Evolutionary conservation across 2,888 invertebrate genomes (phyloP), one percentile per base, ranked within the genome.

Genomic region (Luperina nickerlii): DNA sequence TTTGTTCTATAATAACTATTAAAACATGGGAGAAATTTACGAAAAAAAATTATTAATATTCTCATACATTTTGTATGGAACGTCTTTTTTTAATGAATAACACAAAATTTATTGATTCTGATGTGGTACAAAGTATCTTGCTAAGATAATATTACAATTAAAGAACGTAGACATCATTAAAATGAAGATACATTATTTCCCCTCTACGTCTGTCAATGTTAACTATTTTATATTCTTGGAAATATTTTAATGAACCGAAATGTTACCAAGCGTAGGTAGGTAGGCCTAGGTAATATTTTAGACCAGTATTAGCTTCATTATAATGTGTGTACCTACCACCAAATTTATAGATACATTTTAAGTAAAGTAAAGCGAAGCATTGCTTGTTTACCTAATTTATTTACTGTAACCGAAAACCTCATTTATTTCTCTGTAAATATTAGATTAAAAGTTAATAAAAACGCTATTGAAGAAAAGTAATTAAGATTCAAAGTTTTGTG

Each of bases 161-260:
- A 27, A 70, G 48, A 66, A 68, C 62, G 71, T 62, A 62, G 42
- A 60, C 68, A 18, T 84, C 38, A 79, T 84, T 81, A 65, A 69
- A 76, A 75, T 15, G 0, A 15, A 73, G 57, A 69, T 48, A 15
- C 51, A 60, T 66, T 66, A 69, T 70, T 73, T 69, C 76, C n/a
- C 20, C 51, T 76, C 60, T 13, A 54, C 5, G 11, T 69, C 45
- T 66, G 60, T 57, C 68, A 76, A 72, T 15, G 6, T 85, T 65
- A 54, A 51, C 57, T 57, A 79, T 72, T 75, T 75, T 45, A 67
- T 84, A 27, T 82, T 85, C 81, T 81, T 81, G 45, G 4, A 62
- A 76, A 80, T 72, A 76, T 70, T 82, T 62, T 73, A 81, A 83
- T 75, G 69, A 85, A 54, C 57, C 32, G 32, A 81, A 54, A 70